Base-by-base conservation (phyloP, 2,113 vertebrate species). In the Reinhardtius hippoglossoides region DNA sequence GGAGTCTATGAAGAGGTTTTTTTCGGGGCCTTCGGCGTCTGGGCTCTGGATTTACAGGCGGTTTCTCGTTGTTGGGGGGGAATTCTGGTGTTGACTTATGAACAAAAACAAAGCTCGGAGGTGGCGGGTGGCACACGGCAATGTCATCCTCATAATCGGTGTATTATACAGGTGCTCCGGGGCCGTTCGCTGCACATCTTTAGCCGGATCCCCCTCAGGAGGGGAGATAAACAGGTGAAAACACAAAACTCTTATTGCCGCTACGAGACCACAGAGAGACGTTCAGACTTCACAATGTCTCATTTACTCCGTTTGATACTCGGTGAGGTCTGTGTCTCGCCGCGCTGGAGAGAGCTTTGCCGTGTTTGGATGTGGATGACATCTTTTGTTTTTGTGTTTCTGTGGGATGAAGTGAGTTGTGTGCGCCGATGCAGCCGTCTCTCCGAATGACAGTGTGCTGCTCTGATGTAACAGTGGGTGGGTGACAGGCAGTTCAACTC, bases 1-100 rank as follows among this genome's bases (percentile, higher is more conserved):
- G 87, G 84, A 88, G 84, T 80, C 82, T 89, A 91, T 90, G 81
- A 90, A 90, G 89, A 89, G 80, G 74, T 74, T 61, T 82, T 83
- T 59, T 58, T 10, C n/a, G n/a, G 63, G 80, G 64, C 88, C 85
- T 82, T 80, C 63, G 85, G 67, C 3, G 54, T 72, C 5, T 79
- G 87, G 88, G 61, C 71, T 75, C 56, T 85, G 70, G 78, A 76
- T 87, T 77, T 84, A 57, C 54, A 63, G 58, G n/a, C 44, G 67
- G 55, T 65, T 78, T 44, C 56, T 62, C 67, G 71, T 83, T 80
- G 67, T 80, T 71, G 0, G 78, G 68, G 78, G 68, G 31, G 61
- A 83, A 78, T 81, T 75, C 62, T 68, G 3, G 52, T 26, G 31
- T 54, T 76, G 73, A 50, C 42, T 74, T 23, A 62, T 26, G 65